Percentiles rank a stretch among this genome's conserved stretches.
phyloP scores from a whole-genome alignment of 2,797 vertebrate species.

The Odontamblyopus rebecca region DNA sequence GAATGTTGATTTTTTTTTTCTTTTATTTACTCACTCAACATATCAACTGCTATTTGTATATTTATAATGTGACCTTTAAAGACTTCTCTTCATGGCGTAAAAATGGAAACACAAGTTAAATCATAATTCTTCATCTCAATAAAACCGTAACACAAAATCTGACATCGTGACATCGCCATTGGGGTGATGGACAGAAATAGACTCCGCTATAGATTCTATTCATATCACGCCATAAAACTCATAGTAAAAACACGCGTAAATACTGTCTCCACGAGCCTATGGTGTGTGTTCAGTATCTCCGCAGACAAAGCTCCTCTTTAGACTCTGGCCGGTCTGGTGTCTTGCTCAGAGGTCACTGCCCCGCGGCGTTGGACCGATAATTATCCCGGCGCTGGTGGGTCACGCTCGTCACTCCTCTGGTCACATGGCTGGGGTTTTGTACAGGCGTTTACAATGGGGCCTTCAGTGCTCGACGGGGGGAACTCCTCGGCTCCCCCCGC shows the following conservation, averaged over 20 bases:
- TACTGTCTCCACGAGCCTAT: not conserved
- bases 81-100: not conserved
- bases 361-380: conserved; percentile 60
- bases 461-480: conserved; percentile 32
- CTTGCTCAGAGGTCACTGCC: conserved; percentile 61
- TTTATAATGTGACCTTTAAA: too few species aligned
- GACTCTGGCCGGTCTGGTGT: conserved; percentile 40
- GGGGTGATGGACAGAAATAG: conserved; percentile 16
- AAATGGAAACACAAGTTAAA: not conserved
- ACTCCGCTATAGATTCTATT: conserved; percentile 5
- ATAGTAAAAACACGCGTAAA: not conserved
- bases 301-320: conserved; percentile 49
- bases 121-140: conserved; percentile 17
- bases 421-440: conserved; percentile 68
- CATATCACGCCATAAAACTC: not conserved
- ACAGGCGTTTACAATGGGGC: conserved; percentile 47
- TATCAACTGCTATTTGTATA: too few species aligned
- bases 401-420: conserved; percentile 67
- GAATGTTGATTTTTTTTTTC: too few species aligned
- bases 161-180: conserved; percentile 19
- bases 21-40: too few species aligned
- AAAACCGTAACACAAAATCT: conserved; percentile 5
- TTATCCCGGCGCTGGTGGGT: conserved; percentile 65
- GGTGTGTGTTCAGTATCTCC: conserved; percentile 16
- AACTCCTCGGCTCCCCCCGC: conserved; percentile 49